Evolutionary conservation across 2,113 vertebrate genomes (phyloP).

Genomic region (Ovis canadensis): DNA sequence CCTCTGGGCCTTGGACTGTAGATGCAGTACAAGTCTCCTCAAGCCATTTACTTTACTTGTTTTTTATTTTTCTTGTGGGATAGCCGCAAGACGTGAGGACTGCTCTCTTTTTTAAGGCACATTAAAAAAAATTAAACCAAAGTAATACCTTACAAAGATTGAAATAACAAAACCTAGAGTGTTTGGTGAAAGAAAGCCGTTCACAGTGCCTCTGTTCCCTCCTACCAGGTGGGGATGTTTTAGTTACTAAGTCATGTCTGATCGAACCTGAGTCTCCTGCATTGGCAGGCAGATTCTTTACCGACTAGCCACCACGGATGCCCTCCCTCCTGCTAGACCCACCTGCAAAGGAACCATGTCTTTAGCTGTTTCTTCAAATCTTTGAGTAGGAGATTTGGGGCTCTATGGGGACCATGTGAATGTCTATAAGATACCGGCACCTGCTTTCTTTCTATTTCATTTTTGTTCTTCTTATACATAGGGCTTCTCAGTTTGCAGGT

Average conservation of each 20-base stretch:
- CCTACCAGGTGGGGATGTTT: neutral
- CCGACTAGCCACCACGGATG: neutral
- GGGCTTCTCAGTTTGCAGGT: neutral
- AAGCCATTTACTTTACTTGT: neutral
- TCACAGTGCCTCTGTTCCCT: neutral
- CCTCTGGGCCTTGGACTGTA: neutral
- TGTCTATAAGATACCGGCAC: neutral
- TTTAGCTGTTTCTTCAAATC: neutral
- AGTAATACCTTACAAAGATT: neutral
- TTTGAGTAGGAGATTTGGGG: neutral
- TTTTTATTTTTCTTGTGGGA: slow-evolving; percentile 36
- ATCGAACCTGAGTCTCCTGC: neutral
- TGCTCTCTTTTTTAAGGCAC: neutral
- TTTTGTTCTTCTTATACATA: neutral
- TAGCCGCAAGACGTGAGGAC: neutral
- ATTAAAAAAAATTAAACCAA: neutral
- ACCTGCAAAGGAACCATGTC: too few relatives aligned
- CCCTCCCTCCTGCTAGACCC: neutral
- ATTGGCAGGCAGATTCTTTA: neutral
- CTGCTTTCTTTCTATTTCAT: neutral
- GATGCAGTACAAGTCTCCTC: neutral
- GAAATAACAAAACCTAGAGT: neutral
- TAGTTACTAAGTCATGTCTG: neutral
- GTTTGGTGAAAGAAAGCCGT: neutral
- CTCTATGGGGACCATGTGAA: neutral